phyloP scores from a whole-genome alignment of 2,888 invertebrate genomes.

The Pteria penguin region DNA sequence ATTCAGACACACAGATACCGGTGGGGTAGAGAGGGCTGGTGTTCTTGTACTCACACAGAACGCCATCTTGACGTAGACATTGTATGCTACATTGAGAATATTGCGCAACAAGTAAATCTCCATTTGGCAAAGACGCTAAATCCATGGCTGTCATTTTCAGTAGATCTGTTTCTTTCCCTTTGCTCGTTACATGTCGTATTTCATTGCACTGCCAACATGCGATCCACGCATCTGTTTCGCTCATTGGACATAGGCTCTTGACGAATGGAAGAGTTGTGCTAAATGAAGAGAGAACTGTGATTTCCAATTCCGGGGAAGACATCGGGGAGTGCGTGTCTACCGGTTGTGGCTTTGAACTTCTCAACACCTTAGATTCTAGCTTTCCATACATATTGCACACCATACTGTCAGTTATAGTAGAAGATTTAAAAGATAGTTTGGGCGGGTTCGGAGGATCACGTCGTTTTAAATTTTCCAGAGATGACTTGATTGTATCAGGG shows the following conservation, averaged over 20 bases:
- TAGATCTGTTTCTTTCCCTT: not conserved
- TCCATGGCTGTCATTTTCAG: constrained; percentile 12
- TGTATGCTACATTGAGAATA: constrained; percentile 12
- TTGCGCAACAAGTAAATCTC: constrained; percentile 2
- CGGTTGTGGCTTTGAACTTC: not conserved
- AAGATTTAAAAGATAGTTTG: constrained; percentile 8
- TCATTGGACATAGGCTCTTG: constrained; percentile 17
- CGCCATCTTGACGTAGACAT: constrained; percentile 9
- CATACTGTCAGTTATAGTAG: constrained; percentile 9
- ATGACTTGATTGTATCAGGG: not conserved
- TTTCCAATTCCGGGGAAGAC: constrained; percentile 1
- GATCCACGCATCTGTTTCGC: constrained; percentile 14
- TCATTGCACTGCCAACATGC: constrained; percentile 11
- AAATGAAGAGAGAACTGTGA: constrained; percentile 16
- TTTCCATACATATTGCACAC: constrained; percentile 15
- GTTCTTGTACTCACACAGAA: constrained; percentile 4
- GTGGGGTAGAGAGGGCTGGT: constrained; percentile 20
- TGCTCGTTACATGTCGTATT: not conserved
- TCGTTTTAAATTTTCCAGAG: constrained; percentile 6
- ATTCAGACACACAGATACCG: constrained; percentile 5
- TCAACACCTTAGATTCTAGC: not conserved
- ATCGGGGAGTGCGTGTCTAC: not conserved
- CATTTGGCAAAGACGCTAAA: not conserved
- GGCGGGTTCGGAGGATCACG: constrained; percentile 1
- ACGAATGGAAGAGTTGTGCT: constrained; percentile 12